A percentile compares a stretch with the other conserved stretches of the same genome.
Conservation (phyloP, 1,140 invertebrate species). For the Hesperophylax magnus region DNA sequence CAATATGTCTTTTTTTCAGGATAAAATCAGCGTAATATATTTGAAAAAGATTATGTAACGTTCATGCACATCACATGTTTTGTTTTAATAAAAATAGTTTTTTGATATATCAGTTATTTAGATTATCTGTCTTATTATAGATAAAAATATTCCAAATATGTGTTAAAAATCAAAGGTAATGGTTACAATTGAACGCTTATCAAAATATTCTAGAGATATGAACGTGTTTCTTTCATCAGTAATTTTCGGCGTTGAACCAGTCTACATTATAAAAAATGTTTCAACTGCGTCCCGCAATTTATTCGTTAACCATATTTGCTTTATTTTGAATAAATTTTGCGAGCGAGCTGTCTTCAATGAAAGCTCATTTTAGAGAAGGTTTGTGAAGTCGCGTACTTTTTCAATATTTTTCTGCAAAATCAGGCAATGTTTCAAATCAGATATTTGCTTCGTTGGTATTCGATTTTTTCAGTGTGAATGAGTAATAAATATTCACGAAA, state of each 20-base stretch:
- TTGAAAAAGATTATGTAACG: no score
- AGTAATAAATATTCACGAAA: no score
- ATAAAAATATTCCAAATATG: no score
- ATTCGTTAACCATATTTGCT: constrained; percentile 33
- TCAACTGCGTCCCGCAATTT: constrained; percentile 28
- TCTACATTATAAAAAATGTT: constrained; percentile 41
- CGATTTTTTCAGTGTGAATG: neutral
- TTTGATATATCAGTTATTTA: no score
- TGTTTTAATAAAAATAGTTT: no score
- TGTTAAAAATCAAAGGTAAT: no score
- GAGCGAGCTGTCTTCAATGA: constrained; percentile 20
- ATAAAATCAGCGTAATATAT: no score
- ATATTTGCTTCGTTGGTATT: neutral
- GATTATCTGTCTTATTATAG: no score
- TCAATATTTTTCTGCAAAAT: constrained; percentile 16
- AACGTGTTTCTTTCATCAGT: neutral
- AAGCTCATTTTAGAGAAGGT: constrained; percentile 32
- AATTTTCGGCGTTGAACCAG: constrained; percentile 36
- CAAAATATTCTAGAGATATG: no score
- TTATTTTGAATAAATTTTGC: constrained; percentile 43
- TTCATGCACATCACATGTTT: no score
- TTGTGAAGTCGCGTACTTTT: constrained; percentile 10
- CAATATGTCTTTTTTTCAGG: no score
- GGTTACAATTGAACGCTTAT: no score
- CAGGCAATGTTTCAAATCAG: constrained; percentile 13